Conservation (phyloP, 2,113 vertebrate genomes). For the Engystomops pustulosus region DNA sequence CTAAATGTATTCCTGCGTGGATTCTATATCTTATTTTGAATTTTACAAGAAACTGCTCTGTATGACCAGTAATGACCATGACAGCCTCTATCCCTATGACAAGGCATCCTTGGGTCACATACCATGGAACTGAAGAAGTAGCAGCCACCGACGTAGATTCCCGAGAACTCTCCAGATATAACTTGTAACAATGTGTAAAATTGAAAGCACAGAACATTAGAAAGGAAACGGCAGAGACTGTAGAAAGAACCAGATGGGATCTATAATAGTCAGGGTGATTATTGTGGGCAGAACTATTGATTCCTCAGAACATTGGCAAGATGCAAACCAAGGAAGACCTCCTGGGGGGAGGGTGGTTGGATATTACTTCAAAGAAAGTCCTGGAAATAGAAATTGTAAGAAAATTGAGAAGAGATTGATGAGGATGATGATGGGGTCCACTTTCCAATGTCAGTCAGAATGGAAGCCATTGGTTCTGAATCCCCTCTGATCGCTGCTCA, state of each 20-base stretch:
- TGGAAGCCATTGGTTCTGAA: no score
- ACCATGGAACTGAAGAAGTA: not conserved
- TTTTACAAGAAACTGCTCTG: no score
- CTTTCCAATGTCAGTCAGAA: no score
- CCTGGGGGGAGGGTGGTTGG: conserved; percentile 9
- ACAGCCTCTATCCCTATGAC: not conserved
- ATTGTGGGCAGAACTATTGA: conserved; percentile 37
- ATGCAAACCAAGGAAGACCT: not conserved
- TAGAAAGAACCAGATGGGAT: conserved; percentile 33
- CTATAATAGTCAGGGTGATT: conserved; percentile 30
- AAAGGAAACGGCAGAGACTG: conserved; percentile 42
- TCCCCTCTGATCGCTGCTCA: no score
- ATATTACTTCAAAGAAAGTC: no score
- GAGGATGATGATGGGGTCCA: no score
- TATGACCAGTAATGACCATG: no score
- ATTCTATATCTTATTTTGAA: no score
- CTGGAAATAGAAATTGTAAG: no score
- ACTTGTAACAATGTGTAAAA: conserved; percentile 40
- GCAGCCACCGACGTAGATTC: not conserved
- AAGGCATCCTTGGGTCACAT: not conserved
- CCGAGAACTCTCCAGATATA: conserved; percentile 9
- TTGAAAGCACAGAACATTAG: conserved; percentile 49
- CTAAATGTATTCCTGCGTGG: no score
- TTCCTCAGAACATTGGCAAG: conserved; percentile 9
- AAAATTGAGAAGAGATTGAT: no score